Conservation (phyloP, 35 echinoderm and acorn worm genomes). For the Ptychodera flava region DNA sequence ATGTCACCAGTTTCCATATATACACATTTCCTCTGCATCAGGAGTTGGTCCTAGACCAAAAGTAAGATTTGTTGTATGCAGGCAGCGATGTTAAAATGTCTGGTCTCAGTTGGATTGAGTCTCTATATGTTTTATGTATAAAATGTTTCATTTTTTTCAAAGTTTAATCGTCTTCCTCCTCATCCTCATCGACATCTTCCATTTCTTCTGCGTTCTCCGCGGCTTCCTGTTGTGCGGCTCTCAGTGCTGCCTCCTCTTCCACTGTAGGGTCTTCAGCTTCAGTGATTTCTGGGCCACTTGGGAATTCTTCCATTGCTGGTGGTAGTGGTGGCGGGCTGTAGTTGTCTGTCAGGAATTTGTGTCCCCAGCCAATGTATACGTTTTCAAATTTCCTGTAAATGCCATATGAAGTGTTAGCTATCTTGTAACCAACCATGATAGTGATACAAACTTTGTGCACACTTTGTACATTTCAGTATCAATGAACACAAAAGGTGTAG, state of each 20-base stretch:
- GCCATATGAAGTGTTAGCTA: too few species aligned
- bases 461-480: too few species aligned
- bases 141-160: not conserved
- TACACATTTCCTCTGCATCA: too few species aligned
- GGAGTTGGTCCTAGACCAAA: too few species aligned
- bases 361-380: conserved; percentile 88
- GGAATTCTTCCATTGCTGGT: conserved; percentile 88
- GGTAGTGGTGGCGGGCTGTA: conserved; percentile 94
- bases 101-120: too few species aligned
- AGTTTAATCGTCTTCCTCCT: conserved; percentile 95
- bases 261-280: conserved; percentile 94
- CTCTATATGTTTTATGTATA: too few species aligned
- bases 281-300: conserved; percentile 96
- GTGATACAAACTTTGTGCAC: too few species aligned
- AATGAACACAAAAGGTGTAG: too few species aligned
- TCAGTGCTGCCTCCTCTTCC: conserved; percentile 89
- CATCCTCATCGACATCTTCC: conserved; percentile 91
- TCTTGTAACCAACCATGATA: too few species aligned
- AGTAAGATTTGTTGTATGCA: too few species aligned
- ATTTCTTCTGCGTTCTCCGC: conserved; percentile 86
- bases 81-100: too few species aligned
- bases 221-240: conserved; percentile 89
- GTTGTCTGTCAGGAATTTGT: conserved; percentile 98
- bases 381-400: conserved; percentile 95
- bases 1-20: too few species aligned